These are phyloP conservation scores for Galago senegalensis DNA, from an alignment of 2,797 vertebrate species.

Conservation along the genomic window DNA sequence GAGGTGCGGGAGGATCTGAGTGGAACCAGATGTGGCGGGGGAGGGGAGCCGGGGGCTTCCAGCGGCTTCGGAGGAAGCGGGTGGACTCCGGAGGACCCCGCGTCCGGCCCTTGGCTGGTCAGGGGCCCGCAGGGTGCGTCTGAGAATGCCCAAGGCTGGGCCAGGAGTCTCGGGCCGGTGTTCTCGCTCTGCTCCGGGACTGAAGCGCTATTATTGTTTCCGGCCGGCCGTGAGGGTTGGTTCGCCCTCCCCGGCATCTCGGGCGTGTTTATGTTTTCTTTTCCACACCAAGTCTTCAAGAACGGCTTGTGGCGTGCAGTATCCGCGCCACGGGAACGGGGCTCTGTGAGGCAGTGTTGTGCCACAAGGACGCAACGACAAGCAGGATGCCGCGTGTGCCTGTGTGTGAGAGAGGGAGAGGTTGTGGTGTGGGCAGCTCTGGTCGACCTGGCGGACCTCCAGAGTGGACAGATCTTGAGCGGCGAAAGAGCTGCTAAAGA, in stretches of 20 bases:
- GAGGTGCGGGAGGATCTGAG: conserved; percentile 78
- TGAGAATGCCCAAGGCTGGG: neutral
- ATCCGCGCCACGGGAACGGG: neutral
- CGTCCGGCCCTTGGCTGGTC: neutral
- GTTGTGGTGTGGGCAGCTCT: neutral
- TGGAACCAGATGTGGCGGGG: conserved; percentile 86
- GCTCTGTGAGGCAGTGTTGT: neutral
- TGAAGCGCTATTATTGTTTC: neutral
- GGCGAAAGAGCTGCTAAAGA: conserved; percentile 30
- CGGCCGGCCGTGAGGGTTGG: neutral
- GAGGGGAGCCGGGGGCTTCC: conserved; percentile 70
- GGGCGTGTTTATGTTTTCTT: conserved; percentile 55
- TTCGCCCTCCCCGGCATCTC: neutral
- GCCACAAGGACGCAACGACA: neutral
- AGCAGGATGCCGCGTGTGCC: neutral
- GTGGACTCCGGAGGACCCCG: conserved; percentile 5
- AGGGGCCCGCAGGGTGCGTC: neutral
- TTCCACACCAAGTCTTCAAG: conserved; percentile 53
- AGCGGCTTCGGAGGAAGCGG: conserved; percentile 37
- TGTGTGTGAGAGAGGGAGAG: neutral
- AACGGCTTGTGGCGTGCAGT: conserved; percentile 48
- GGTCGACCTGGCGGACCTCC: conserved; percentile 31
- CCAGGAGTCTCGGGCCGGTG: neutral
- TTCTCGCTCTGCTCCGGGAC: neutral
- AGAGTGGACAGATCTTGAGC: conserved; percentile 32